phyloP scores from a whole-genome alignment of 2,888 invertebrate species.

The Amphipyra berbera region DNA sequence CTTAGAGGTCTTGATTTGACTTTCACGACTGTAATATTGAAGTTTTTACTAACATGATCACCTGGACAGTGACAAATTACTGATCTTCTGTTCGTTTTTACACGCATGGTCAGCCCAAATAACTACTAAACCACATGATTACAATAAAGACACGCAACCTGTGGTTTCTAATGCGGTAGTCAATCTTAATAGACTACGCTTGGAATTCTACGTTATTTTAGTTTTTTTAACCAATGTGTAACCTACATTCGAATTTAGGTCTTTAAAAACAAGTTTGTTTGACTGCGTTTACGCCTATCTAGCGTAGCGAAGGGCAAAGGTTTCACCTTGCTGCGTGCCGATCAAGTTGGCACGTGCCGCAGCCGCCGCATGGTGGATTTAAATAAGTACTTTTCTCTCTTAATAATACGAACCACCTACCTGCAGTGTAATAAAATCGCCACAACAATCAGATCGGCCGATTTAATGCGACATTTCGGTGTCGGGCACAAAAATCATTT shows the following conservation, averaged over 20 bases:
- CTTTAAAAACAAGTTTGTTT: constrained; percentile 45
- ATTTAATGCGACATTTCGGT: constrained; percentile 15
- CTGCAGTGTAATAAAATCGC: constrained; percentile 35
- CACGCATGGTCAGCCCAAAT: too few relatives aligned
- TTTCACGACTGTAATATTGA: too few relatives aligned
- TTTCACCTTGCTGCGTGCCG: constrained; percentile 60
- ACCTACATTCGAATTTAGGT: constrained; percentile 38
- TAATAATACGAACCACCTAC: constrained; percentile 49
- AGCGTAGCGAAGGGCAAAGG: constrained; percentile 62
- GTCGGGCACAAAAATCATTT: not conserved
- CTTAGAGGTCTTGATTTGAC: too few relatives aligned
- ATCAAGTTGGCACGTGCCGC: constrained; percentile 70
- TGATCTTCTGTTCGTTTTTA: too few relatives aligned
- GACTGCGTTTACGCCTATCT: constrained; percentile 41
- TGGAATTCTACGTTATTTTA: not conserved
- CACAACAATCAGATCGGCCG: constrained; percentile 17
- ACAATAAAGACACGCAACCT: too few relatives aligned
- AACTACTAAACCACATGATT: too few relatives aligned
- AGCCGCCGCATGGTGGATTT: constrained; percentile 70
- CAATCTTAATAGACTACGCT: not conserved
- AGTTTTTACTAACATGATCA: too few relatives aligned
- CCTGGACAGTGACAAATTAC: too few relatives aligned
- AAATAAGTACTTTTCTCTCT: constrained; percentile 66
- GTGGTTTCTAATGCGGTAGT: too few relatives aligned
- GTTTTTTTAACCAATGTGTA: constrained; percentile 11